phyloP scores from a whole-genome alignment of 2,797 vertebrate species.

The Octomys mimax region DNA sequence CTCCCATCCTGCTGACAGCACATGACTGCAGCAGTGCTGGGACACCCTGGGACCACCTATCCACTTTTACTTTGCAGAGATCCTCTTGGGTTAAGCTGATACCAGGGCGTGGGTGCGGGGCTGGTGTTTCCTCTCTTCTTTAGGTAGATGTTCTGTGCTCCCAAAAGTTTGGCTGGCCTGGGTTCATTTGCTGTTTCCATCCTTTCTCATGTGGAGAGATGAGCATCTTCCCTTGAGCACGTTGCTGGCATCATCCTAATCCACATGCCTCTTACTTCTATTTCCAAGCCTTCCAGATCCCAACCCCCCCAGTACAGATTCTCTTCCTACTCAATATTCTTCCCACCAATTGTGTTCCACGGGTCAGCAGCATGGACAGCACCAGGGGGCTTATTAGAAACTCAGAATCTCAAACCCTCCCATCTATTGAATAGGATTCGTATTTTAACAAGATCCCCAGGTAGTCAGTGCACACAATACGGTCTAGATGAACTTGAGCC shows the following conservation, averaged over 20 bases:
- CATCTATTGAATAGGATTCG: conserved; percentile 30
- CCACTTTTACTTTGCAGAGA: background rate
- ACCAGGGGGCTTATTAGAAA: conserved; percentile 50
- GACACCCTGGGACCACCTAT: background rate
- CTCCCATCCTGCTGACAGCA: background rate
- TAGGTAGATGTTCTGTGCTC: background rate
- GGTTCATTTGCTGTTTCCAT: background rate
- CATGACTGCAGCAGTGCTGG: rapidly evolving
- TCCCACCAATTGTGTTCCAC: background rate
- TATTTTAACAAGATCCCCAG: conserved; percentile 60
- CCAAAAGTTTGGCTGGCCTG: too few species aligned
- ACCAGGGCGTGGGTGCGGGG: too few species aligned
- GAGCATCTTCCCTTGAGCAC: background rate
- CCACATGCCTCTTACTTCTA: background rate
- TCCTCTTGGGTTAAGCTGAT: background rate
- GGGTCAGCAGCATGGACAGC: background rate
- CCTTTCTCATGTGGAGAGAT: background rate
- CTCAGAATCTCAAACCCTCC: background rate
- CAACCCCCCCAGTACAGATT: background rate
- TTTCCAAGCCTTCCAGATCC: background rate
- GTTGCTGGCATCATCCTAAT: background rate
- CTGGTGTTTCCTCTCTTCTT: background rate
- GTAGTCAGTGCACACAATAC: background rate
- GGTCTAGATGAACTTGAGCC: background rate
- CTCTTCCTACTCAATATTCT: background rate